Conservation (phyloP, 2,797 vertebrate species). For the Microhierax caerulescens region DNA sequence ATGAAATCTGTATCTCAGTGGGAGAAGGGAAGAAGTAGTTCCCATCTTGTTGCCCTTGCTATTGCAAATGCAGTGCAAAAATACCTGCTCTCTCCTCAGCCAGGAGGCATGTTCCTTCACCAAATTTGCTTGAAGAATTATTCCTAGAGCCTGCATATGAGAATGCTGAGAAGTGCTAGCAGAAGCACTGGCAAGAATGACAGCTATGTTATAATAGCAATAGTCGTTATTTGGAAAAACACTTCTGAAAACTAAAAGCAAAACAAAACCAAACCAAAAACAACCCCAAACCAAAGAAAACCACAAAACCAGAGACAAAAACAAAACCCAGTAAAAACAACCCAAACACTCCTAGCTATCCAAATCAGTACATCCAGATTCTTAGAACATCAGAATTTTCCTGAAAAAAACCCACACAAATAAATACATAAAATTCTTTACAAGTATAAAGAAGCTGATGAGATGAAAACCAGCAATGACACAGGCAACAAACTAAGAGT, state of each 20-base stretch:
- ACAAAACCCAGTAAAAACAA: neutral
- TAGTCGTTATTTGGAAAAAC: neutral
- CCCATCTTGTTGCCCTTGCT: neutral
- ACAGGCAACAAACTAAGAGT: neutral
- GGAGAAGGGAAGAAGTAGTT: neutral
- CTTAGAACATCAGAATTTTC: neutral
- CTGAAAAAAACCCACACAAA: no score
- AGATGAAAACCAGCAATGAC: neutral
- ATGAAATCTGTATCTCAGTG: neutral
- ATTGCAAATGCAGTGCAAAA: neutral
- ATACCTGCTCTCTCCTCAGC: neutral
- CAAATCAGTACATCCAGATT: neutral
- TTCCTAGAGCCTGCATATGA: neutral
- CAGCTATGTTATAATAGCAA: neutral
- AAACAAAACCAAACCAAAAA: neutral
- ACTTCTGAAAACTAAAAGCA: neutral
- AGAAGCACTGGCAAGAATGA: neutral
- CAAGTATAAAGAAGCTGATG: neutral
- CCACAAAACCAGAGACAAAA: neutral
- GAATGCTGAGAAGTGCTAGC: neutral
- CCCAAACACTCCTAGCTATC: neutral
- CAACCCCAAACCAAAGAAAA: neutral
- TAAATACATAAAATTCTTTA: neutral
- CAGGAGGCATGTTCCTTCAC: neutral
- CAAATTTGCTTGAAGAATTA: neutral